Conservation (phyloP, 2,113 vertebrate genomes). For the Oryzias javanicus region DNA sequence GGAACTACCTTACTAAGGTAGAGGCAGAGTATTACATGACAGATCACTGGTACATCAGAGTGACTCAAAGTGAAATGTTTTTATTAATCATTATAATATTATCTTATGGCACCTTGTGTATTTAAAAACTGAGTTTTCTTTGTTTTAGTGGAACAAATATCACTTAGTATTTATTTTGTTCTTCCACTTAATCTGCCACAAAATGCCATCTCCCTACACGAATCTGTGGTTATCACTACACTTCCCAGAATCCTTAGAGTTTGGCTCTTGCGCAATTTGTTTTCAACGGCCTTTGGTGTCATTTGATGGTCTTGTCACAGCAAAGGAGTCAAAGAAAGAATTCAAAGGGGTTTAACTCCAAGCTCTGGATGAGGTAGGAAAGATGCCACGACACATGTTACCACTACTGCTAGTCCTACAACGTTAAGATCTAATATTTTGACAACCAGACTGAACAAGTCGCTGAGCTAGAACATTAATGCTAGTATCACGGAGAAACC, state of each 20-base stretch:
- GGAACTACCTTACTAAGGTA: too few species aligned
- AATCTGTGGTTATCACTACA: slow-evolving; percentile 34
- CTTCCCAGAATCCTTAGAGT: slow-evolving; percentile 46
- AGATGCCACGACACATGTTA: fast-evolving
- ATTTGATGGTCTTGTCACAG: slow-evolving; percentile 53
- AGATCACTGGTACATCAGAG: too few species aligned
- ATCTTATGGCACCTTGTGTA: too few species aligned
- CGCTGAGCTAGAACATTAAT: slow-evolving; percentile 26
- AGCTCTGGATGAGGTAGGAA: slow-evolving; percentile 71
- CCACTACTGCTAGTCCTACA: neutral
- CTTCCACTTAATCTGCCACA: too few species aligned
- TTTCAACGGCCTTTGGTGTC: slow-evolving; percentile 53
- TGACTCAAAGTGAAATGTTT: too few species aligned
- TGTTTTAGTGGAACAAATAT: too few species aligned
- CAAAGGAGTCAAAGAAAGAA: slow-evolving; percentile 32
- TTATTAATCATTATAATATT: too few species aligned
- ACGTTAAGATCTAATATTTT: slow-evolving; percentile 2
- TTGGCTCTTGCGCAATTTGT: slow-evolving; percentile 65
- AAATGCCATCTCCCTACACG: too few species aligned
- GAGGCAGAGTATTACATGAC: too few species aligned
- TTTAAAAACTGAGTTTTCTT: too few species aligned
- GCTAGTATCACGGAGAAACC: slow-evolving; percentile 41
- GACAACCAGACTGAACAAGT: slow-evolving; percentile 19
- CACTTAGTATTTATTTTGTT: too few species aligned
- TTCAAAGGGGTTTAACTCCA: slow-evolving; percentile 22